Percentiles rank a stretch among this genome's conserved stretches.
These are phyloP conservation scores for Nothobranchius furzeri DNA, from an alignment of 2,113 vertebrate genomes.

Conservation along the genomic window DNA sequence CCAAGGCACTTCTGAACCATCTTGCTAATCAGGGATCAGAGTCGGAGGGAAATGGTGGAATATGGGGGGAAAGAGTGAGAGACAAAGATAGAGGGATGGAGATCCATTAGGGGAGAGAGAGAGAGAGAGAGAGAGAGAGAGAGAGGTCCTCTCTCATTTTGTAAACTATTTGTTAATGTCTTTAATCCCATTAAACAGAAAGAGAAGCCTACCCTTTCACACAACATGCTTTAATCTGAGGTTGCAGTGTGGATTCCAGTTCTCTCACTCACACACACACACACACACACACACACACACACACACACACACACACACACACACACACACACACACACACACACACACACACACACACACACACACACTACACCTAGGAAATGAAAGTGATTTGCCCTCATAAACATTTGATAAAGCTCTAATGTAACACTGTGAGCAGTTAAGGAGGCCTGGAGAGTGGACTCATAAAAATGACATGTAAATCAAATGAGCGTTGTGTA, in stretches of 20 bases:
- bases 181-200: constrained; percentile 71
- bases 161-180: constrained; percentile 75
- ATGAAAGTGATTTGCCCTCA: constrained; percentile 59
- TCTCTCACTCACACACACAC: constrained; percentile 10
- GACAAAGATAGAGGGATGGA: constrained; percentile 22
- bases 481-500: constrained; percentile 65
- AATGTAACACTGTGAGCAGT: constrained; percentile 29
- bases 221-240: constrained; percentile 54
- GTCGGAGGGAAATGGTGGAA: constrained; percentile 12
- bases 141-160: constrained; percentile 53
- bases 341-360: too few species aligned
- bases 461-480: constrained; percentile 63
- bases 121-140: constrained; percentile 37
- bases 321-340: too few species aligned
- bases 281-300: background rate
- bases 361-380: constrained; percentile 15
- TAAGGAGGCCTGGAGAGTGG: constrained; percentile 42
- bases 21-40: constrained; percentile 70
- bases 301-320: too few species aligned
- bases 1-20: constrained; percentile 57
- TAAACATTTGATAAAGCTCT: constrained; percentile 48
- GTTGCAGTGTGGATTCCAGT: constrained; percentile 21
- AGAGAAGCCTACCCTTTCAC: constrained; percentile 49
- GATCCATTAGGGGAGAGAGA: constrained; percentile 37
- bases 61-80: constrained; percentile 16